phyloP scores from a whole-genome alignment of 2,113 vertebrate species.

The Psammodynastes pulverulentus region DNA sequence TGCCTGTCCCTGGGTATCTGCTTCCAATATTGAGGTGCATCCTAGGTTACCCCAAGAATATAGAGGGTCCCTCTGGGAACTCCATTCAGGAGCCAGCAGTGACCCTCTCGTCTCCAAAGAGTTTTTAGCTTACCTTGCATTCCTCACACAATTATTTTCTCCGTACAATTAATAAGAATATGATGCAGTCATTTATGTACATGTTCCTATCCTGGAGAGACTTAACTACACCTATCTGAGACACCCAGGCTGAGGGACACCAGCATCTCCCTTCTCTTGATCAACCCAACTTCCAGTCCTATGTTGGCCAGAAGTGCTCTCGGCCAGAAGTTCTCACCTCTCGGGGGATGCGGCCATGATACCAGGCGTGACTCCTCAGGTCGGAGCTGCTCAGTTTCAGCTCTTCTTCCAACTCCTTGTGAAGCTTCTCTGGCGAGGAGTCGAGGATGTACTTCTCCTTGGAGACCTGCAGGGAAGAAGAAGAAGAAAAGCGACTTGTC shows the following conservation, averaged over 20 bases:
- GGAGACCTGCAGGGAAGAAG: slow-evolving; percentile 82
- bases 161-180: not conserved
- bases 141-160: not conserved
- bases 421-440: slow-evolving; percentile 92
- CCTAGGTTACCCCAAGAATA: not conserved
- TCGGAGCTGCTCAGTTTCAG: slow-evolving; percentile 91
- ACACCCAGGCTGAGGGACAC: not conserved
- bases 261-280: not conserved
- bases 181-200: not conserved
- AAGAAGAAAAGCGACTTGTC: not conserved
- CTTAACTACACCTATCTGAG: not conserved
- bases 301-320: not conserved
- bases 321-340: slow-evolving; percentile 76
- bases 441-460: slow-evolving; percentile 98
- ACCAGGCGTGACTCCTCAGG: slow-evolving; percentile 96
- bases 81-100: not conserved
- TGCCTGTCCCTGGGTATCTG: not conserved
- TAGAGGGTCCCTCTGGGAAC: not conserved
- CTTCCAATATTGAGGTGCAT: not conserved
- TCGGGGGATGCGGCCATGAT: slow-evolving; percentile 93
- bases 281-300: accelerated
- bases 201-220: too few species aligned
- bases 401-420: slow-evolving; percentile 95
- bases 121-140: not conserved
- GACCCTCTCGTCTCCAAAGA: not conserved